A percentile compares a stretch with the other conserved stretches of the same genome.
phyloP scores from a whole-genome alignment of 2,113 vertebrate species.

The Psammodynastes pulverulentus region DNA sequence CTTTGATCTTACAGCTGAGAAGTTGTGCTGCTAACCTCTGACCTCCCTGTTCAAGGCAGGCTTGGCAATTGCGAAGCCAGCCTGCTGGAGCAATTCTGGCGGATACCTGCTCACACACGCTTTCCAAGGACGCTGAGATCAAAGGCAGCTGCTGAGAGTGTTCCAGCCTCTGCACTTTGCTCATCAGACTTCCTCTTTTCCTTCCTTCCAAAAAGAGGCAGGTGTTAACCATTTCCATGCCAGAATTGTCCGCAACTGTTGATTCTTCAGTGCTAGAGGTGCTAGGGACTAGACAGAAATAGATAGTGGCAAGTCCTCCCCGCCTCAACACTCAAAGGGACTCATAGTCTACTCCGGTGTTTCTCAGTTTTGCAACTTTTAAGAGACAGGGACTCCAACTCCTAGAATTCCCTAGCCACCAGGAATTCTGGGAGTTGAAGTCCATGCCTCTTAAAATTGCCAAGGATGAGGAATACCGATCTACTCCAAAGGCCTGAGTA shows the following conservation, averaged over 20 bases:
- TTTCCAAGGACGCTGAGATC: constrained; percentile 46
- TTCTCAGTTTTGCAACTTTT: background rate
- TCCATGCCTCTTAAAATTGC: background rate
- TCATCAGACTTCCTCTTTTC: constrained; percentile 24
- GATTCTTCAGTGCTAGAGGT: background rate
- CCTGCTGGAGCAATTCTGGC: constrained; percentile 39
- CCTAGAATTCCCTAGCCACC: background rate
- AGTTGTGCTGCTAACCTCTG: constrained; percentile 45
- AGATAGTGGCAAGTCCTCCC: background rate
- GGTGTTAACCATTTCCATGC: constrained; percentile 62
- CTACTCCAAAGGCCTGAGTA: background rate
- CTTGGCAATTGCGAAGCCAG: constrained; percentile 11
- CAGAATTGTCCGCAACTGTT: background rate
- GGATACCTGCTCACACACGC: constrained; percentile 61
- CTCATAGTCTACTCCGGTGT: background rate
- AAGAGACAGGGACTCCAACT: background rate
- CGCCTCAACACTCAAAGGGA: background rate
- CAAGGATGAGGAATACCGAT: background rate
- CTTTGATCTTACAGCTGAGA: background rate
- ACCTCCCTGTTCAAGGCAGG: constrained; percentile 34
- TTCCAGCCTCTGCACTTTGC: constrained; percentile 47
- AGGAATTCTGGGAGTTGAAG: background rate
- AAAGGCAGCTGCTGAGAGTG: constrained; percentile 58
- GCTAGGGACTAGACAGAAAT: background rate
- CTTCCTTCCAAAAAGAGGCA: constrained; percentile 27